A percentile compares a stretch with the other conserved stretches of the same genome.
phyloP scores from a whole-genome alignment of 2,888 invertebrate species.

The Agrochola lota region DNA sequence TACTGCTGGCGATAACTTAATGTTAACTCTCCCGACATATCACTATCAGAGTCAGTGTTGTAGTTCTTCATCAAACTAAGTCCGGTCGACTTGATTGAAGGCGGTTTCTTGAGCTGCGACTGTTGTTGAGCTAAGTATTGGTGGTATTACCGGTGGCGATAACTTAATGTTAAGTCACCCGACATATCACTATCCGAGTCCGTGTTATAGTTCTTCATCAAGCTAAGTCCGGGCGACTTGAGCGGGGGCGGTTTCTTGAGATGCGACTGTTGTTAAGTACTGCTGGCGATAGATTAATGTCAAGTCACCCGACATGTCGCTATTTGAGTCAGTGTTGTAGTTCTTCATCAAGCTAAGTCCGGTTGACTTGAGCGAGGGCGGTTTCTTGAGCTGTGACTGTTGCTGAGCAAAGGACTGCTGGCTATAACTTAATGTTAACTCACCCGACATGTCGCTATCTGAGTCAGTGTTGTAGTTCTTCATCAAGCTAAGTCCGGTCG shows the following conservation, averaged over 20 bases:
- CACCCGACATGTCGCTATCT: slow-evolving; percentile 84
- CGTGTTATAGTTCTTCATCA: slow-evolving; percentile 91
- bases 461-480: slow-evolving; percentile 91
- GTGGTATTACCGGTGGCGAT: no score
- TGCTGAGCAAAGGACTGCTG: no score
- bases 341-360: slow-evolving; percentile 90
- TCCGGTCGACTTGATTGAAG: slow-evolving; percentile 79
- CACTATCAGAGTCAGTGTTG: slow-evolving; percentile 90
- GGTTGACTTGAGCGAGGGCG: slow-evolving; percentile 73
- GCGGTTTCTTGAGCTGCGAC: slow-evolving; percentile 20
- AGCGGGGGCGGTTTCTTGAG: slow-evolving; percentile 55
- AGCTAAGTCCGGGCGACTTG: slow-evolving; percentile 85
- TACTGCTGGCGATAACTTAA: no score
- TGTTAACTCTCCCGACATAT: no score
- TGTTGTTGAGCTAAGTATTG: no score
- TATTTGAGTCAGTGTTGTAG: slow-evolving; percentile 89
- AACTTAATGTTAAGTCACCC: no score
- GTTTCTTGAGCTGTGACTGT: no score
- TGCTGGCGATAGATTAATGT: no score
- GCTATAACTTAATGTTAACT: slow-evolving; percentile 27
- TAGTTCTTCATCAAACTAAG: slow-evolving; percentile 91
- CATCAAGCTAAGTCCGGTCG: slow-evolving; percentile 89
- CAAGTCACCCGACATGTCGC: no score
- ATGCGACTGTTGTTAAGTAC: no score
- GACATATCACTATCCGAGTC: slow-evolving; percentile 79